phyloP scores from a whole-genome alignment of 2,888 invertebrate genomes.

The Nysson spinosus region DNA sequence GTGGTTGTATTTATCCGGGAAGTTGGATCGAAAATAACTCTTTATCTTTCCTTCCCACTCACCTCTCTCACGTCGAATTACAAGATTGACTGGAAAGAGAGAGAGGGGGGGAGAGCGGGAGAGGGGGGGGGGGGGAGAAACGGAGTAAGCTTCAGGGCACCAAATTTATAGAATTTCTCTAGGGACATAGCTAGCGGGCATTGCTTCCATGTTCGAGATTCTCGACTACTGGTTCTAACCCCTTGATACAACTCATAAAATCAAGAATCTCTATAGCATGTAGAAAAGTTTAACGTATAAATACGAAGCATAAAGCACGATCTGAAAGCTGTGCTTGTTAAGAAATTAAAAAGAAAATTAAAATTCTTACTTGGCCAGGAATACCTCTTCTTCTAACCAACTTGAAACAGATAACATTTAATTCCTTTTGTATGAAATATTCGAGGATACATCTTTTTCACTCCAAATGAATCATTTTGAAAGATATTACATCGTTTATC shows the following conservation, averaged over 20 bases:
- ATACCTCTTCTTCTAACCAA: no score
- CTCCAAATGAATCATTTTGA: no score
- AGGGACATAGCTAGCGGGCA: constrained; percentile 31
- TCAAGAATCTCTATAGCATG: neutral
- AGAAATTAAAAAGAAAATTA: no score
- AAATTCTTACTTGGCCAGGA: no score
- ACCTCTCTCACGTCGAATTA: constrained; percentile 46
- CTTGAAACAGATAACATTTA: no score
- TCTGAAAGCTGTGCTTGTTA: no score
- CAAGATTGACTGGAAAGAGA: constrained; percentile 28
- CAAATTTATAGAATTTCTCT: constrained; percentile 55
- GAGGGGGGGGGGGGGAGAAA: neutral
- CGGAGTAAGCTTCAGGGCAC: constrained; percentile 13
- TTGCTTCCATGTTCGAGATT: constrained; percentile 34
- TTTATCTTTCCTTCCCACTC: constrained; percentile 27
- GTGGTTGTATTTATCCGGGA: no score
- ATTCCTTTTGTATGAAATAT: no score
- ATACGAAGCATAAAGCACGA: no score
- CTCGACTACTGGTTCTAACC: constrained; percentile 17
- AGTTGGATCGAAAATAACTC: constrained; percentile 35
- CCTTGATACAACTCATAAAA: neutral
- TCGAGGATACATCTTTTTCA: no score
- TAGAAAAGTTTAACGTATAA: no score
- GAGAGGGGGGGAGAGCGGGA: neutral
- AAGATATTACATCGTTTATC: neutral